Evolutionary conservation across 2,113 vertebrate species (phyloP), one percentile per base, ranked within the genome.

Genomic region (Smithornis capensis): DNA sequence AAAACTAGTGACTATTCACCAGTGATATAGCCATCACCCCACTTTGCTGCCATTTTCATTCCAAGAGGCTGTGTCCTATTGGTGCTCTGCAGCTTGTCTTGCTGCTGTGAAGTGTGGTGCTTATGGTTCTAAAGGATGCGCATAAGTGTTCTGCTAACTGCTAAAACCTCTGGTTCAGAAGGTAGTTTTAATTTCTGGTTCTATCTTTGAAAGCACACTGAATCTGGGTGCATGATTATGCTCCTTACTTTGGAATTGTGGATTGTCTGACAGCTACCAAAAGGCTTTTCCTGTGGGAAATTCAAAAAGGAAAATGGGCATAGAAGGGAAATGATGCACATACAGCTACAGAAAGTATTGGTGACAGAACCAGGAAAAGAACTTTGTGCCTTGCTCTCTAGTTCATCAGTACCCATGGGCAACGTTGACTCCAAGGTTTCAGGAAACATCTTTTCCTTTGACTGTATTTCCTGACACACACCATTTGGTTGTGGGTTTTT

Each of bases 371-470:
- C 12, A 53, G 52, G 29, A 29, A 79, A 44, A 85, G 16, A 63
- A 35, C 45, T 45, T 53, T 7, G 33, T 1, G 4, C 45, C 15
- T n/a, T 60, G 23, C 40, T 68, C 24, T 70, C 6, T 53, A 69
- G 28, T 18, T 65, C 16, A 23, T 29, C 31, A 13, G 19, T 40
- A 47, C 2, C 2, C 0, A 0, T 12, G 33, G 50, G 27, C 33
- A 57, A 44, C 9, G 0, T 21, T 28, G 52, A 24, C 44, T 67
- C 57, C 63, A 76, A 16, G 42, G 45, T 71, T 87, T 67, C 38
- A 10, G 5, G 31, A 47, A 81, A 35, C 28, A 59, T 35, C 35
- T 59, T 40, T 64, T 67, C 31, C 25, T 40, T 53, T 49, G 8
- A 33, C 47, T 29, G 0, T 37, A 17, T 47, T 76, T 83, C 55